Evolutionary conservation across 2,113 vertebrate genomes (phyloP).

Genomic region (Diadophis punctatus): DNA sequence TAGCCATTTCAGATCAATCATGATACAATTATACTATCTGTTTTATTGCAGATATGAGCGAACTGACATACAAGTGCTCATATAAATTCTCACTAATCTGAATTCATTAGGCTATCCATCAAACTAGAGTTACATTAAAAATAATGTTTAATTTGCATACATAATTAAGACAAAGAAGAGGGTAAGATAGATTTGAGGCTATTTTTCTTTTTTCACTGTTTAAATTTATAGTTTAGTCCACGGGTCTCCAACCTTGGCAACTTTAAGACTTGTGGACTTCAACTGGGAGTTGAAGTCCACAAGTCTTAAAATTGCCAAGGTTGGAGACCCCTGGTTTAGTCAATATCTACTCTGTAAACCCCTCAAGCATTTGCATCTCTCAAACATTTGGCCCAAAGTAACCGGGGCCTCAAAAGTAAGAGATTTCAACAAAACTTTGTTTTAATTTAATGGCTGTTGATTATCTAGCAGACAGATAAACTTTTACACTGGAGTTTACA

Average conservation of each 20-base stretch:
- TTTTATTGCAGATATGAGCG: not conserved
- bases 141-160: not conserved
- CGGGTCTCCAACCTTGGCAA: too few species aligned
- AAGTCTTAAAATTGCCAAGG: too few species aligned
- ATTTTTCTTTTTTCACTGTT: not conserved
- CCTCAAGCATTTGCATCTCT: not conserved
- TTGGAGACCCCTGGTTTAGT: not conserved
- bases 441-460: not conserved
- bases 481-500: not conserved
- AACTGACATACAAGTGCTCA: slow-evolving; percentile 13
- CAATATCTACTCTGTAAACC: not conserved
- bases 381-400: not conserved
- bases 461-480: not conserved
- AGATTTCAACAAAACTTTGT: not conserved
- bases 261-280: too few species aligned
- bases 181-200: not conserved
- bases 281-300: too few species aligned
- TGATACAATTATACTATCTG: not conserved
- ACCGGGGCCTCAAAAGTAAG: not conserved
- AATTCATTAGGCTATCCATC: slow-evolving; percentile 21
- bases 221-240: not conserved
- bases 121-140: not conserved
- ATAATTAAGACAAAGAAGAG: not conserved
- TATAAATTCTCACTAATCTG: slow-evolving; percentile 21
- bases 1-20: slow-evolving; percentile 17